Evolutionary conservation across 2,888 invertebrate genomes (phyloP).

Genomic region (Drepanosiphum platanoidis): DNA sequence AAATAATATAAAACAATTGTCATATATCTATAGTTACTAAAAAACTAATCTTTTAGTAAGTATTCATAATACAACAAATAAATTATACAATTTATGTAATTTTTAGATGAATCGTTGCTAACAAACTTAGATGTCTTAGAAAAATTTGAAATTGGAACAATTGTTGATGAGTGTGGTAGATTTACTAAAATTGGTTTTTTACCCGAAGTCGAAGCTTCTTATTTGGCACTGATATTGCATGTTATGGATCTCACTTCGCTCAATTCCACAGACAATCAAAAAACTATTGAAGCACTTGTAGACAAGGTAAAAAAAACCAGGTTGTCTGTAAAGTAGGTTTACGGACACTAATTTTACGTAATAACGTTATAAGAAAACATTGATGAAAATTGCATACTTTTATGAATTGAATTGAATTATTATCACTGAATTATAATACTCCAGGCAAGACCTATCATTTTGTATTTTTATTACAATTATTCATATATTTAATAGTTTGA

Average conservation of each 20-base stretch:
- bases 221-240: constrained; percentile 53
- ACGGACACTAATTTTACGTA: no score
- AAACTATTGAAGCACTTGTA: constrained; percentile 37
- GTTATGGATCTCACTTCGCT: constrained; percentile 54
- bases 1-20: no score
- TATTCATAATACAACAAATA: background rate
- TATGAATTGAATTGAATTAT: no score
- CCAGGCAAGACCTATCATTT: no score
- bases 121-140: background rate
- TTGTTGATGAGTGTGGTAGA: constrained; percentile 46
- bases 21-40: no score
- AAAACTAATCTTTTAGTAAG: no score
- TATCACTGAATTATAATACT: no score
- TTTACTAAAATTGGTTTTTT: constrained; percentile 51
- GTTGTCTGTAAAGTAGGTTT: no score
- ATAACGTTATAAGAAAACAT: no score
- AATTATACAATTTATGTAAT: background rate
- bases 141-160: background rate
- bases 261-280: constrained; percentile 34
- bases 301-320: constrained; percentile 42
- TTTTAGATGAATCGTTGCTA: constrained; percentile 22
- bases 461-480: no score
- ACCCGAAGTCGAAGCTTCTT: constrained; percentile 56
- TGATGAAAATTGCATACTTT: no score
- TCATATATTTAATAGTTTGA: no score